Percentiles rank a stretch among this genome's conserved stretches.
Conservation (phyloP, 2,888 invertebrate genomes). For the Dinocampus coccinellae region DNA sequence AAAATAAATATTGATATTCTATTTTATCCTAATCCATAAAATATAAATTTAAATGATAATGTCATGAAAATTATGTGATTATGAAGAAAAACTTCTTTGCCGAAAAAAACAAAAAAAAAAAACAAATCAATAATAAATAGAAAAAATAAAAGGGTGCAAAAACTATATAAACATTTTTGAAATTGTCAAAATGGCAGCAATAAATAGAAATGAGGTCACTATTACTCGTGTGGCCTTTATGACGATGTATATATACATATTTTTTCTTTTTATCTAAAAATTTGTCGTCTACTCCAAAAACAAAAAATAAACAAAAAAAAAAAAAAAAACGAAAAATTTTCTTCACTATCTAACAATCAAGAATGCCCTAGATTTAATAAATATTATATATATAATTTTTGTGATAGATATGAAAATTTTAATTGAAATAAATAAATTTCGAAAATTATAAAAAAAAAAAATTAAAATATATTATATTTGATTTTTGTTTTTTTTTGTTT, state of each 20-base stretch:
- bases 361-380: background rate
- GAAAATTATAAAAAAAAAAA: too few relatives aligned
- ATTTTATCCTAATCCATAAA: background rate
- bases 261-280: background rate
- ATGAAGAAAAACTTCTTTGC: background rate
- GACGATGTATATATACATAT: background rate
- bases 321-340: too few relatives aligned
- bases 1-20: background rate
- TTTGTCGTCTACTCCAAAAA: background rate
- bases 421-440: too few relatives aligned
- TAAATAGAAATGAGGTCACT: slow-evolving; percentile 15
- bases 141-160: background rate
- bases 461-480: too few relatives aligned
- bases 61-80: background rate
- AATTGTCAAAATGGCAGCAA: background rate
- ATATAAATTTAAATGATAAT: background rate
- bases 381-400: background rate
- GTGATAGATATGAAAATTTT: too few relatives aligned
- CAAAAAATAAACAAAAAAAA: too few relatives aligned
- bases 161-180: background rate
- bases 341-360: background rate
- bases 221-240: background rate
- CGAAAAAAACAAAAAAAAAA: too few relatives aligned
- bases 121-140: too few relatives aligned
- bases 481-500: too few relatives aligned